These are phyloP conservation scores for Lithophane socia DNA, from an alignment of 2,888 invertebrate genomes.

Conservation along the genomic window DNA sequence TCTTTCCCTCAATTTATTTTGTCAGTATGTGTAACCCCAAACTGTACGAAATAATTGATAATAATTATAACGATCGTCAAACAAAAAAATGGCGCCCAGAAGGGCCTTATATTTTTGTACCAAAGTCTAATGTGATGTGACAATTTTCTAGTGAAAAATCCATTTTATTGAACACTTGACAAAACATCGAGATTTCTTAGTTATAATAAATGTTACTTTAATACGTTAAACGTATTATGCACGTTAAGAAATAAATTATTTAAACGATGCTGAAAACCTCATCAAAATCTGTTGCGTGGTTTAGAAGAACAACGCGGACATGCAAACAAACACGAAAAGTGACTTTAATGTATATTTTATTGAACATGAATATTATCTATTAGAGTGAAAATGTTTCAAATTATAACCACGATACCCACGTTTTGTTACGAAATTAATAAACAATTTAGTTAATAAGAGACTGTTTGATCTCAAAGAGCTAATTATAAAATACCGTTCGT, in stretches of 20 bases:
- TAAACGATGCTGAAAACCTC: too few species aligned
- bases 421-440: background rate
- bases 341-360: too few species aligned
- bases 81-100: background rate
- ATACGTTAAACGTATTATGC: too few species aligned
- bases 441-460: background rate
- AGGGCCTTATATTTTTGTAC: background rate
- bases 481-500: conserved; percentile 14
- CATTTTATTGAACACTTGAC: background rate
- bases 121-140: background rate
- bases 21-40: background rate
- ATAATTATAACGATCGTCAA: background rate
- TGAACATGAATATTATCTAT: too few species aligned
- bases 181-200: too few species aligned
- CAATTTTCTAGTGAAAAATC: background rate
- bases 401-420: background rate
- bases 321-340: too few species aligned
- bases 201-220: too few species aligned
- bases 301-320: too few species aligned
- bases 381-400: background rate
- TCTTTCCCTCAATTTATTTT: background rate
- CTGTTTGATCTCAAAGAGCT: conserved; percentile 29
- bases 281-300: too few species aligned
- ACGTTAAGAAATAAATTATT: too few species aligned
- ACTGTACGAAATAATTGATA: background rate